Evolutionary conservation across 2,113 vertebrate genomes (phyloP).

Genomic region (Laticauda colubrina): DNA sequence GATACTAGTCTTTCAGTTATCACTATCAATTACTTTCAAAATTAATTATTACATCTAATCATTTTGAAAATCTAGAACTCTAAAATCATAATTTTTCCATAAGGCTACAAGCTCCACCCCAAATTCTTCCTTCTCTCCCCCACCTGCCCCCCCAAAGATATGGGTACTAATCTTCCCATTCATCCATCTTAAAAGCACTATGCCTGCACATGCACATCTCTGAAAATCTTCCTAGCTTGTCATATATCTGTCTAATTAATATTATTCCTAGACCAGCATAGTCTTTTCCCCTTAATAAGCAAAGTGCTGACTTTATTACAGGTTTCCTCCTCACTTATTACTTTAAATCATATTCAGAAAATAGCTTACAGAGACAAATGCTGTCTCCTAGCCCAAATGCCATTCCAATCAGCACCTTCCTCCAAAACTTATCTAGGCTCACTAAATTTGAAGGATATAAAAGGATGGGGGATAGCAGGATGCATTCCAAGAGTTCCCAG

Average conservation of each 20-base stretch:
- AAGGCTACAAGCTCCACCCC: not conserved
- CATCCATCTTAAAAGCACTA: conserved; percentile 40
- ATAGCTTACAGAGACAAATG: conserved; percentile 75
- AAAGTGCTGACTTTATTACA: conserved; percentile 82
- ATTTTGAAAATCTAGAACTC: not conserved
- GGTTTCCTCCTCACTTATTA: conserved; percentile 62
- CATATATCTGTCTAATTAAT: conserved; percentile 81
- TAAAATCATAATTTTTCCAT: not conserved
- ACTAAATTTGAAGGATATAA: conserved; percentile 37
- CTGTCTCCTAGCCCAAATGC: conserved; percentile 29
- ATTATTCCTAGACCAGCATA: conserved; percentile 76
- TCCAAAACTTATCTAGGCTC: not conserved
- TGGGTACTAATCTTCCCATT: conserved; percentile 18
- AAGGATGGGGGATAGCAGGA: conserved; percentile 48
- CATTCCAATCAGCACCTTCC: conserved; percentile 46
- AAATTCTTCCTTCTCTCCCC: conserved; percentile 23
- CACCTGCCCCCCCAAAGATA: not conserved
- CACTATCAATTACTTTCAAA: not conserved
- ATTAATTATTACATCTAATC: not conserved
- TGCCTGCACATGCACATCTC: conserved; percentile 62
- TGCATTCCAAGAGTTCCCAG: conserved; percentile 44
- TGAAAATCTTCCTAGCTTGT: conserved; percentile 59
- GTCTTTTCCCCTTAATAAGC: conserved; percentile 82
- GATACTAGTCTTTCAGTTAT: not conserved
- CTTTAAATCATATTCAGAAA: conserved; percentile 77